These are phyloP conservation scores for Liolophura sinensis DNA, from an alignment of 1,140 invertebrate genomes.

Conservation along the genomic window DNA sequence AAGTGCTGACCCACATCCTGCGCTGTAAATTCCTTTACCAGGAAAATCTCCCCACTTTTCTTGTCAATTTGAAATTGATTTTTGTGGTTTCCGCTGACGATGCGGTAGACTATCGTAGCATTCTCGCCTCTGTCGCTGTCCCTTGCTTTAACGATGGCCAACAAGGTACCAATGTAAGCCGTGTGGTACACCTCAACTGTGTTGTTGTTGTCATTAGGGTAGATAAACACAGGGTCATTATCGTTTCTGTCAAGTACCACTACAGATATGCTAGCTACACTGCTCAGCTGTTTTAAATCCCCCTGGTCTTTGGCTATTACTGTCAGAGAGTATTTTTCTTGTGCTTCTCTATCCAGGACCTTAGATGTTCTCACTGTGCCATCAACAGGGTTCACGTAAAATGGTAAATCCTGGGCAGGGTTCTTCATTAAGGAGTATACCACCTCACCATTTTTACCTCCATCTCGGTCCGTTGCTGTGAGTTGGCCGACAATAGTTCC, in stretches of 20 bases:
- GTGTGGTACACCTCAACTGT: conserved; percentile 87
- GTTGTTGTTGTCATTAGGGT: conserved; percentile 36
- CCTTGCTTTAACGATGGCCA: conserved; percentile 39
- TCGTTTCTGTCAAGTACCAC: conserved; percentile 92
- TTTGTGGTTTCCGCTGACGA: too few relatives aligned
- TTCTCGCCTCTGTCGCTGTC: conserved; percentile 52
- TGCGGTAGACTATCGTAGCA: too few relatives aligned
- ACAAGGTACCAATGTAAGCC: conserved; percentile 78
- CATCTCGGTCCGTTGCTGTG: conserved; percentile 84
- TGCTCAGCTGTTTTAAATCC: conserved; percentile 71
- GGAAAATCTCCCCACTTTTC: too few relatives aligned
- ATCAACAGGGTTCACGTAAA: conserved; percentile 83
- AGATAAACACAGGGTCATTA: conserved; percentile 64
- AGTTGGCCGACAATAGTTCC: conserved; percentile 82
- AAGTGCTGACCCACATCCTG: too few relatives aligned
- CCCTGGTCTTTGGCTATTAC: conserved; percentile 82
- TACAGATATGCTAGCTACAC: conserved; percentile 85
- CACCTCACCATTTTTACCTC: conserved; percentile 69
- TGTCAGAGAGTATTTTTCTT: conserved; percentile 82
- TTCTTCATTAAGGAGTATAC: conserved; percentile 79
- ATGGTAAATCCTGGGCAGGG: conserved; percentile 84
- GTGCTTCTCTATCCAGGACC: conserved; percentile 77
- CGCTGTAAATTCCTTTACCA: too few relatives aligned
- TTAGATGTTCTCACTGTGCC: conserved; percentile 71
- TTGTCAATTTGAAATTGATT: too few relatives aligned